These are phyloP conservation scores for Prosapia bicincta DNA, from an alignment of 2,888 invertebrate genomes.

Conservation along the genomic window DNA sequence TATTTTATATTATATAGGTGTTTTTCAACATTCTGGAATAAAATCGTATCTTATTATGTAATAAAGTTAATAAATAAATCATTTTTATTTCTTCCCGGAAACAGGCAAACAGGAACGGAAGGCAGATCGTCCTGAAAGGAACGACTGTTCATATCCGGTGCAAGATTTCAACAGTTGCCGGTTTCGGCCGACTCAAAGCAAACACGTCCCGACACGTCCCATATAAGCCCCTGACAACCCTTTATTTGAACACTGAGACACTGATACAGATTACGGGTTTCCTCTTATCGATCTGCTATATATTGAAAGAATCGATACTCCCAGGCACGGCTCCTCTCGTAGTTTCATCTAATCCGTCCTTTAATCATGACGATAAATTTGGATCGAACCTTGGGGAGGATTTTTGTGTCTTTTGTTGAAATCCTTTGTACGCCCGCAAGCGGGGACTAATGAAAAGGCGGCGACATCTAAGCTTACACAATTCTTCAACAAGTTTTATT, in stretches of 20 bases:
- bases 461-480: background rate
- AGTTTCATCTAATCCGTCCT: background rate
- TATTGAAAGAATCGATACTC: background rate
- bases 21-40: too few species aligned
- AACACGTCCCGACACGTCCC: background rate
- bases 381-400: background rate
- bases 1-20: too few species aligned
- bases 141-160: background rate
- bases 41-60: too few species aligned
- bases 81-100: too few species aligned
- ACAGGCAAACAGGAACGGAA: too few species aligned
- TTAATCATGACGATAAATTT: background rate
- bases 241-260: background rate
- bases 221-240: background rate
- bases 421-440: background rate
- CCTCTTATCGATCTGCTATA: background rate
- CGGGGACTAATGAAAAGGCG: background rate
- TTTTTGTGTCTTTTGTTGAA: background rate
- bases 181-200: background rate
- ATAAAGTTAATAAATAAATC: too few species aligned
- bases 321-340: background rate
- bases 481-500: too few species aligned
- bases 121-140: too few species aligned
- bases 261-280: background rate
- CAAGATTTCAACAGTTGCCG: background rate